phyloP scores from a whole-genome alignment of 2,888 invertebrate species.

The Magallana nippona region DNA sequence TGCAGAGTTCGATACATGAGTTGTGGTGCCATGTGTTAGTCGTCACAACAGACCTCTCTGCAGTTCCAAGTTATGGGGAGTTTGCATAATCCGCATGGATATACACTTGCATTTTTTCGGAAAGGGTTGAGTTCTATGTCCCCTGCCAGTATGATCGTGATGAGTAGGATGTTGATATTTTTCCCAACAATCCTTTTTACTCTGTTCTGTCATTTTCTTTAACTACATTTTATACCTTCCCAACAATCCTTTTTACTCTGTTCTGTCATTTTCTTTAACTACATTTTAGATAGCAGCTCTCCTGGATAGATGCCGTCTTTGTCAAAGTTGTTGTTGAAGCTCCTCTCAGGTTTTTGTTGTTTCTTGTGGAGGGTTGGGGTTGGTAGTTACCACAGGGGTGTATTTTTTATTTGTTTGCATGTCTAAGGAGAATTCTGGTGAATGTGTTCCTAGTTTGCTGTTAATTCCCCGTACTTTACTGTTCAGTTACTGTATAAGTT shows the following conservation, averaged over 20 bases:
- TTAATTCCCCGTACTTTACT: too few species aligned
- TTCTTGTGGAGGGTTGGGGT: too few species aligned
- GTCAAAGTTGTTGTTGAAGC: not conserved
- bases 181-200: not conserved
- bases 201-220: not conserved
- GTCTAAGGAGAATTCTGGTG: not conserved
- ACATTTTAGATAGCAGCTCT: too few species aligned
- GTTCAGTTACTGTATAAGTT: too few species aligned
- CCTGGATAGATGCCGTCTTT: too few species aligned
- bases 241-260: not conserved
- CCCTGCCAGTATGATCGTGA: too few species aligned
- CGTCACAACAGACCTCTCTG: too few species aligned
- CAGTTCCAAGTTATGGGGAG: not conserved
- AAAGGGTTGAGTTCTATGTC: too few species aligned
- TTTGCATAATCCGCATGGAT: too few species aligned
- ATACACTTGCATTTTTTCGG: too few species aligned
- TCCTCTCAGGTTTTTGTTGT: not conserved
- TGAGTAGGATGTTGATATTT: too few species aligned
- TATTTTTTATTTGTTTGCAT: not conserved
- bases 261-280: not conserved
- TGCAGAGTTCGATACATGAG: not conserved
- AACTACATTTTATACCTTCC: not conserved
- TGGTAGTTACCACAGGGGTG: not conserved
- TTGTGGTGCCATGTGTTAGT: not conserved
- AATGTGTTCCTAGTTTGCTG: not conserved